These are phyloP conservation scores for Phoeniculus purpureus DNA, from an alignment of 2,797 vertebrate species.

Conservation along the genomic window DNA sequence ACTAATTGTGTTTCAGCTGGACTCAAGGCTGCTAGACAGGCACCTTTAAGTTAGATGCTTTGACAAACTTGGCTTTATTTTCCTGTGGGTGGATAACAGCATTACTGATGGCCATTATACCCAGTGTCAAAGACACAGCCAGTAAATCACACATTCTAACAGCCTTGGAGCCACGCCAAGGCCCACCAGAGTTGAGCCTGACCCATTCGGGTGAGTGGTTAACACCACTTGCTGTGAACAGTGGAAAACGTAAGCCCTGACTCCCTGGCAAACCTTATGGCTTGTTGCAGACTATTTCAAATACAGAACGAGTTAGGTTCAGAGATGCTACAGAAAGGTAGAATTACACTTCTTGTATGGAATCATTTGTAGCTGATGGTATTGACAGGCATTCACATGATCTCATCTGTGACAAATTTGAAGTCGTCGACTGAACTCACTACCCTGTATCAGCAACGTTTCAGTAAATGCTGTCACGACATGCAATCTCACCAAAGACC, in stretches of 20 bases:
- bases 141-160: neutral
- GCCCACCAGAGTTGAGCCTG: neutral
- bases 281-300: neutral
- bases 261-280: neutral
- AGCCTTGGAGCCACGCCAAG: neutral
- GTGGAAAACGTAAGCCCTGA: neutral
- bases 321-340: neutral
- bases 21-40: neutral
- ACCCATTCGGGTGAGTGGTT: neutral
- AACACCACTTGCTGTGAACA: neutral
- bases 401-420: neutral
- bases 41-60: neutral
- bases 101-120: constrained; percentile 14
- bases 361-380: neutral
- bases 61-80: constrained; percentile 32
- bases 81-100: constrained; percentile 1
- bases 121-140: constrained; percentile 36
- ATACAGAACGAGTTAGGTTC: neutral
- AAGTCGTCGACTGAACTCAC: neutral
- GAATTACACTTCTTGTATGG: neutral
- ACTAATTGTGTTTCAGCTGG: neutral
- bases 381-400: neutral
- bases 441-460: neutral
- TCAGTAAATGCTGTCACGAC: neutral
- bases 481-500: neutral